phyloP scores from a whole-genome alignment of 2,888 invertebrate genomes.

The Chrysina gloriosa region DNA sequence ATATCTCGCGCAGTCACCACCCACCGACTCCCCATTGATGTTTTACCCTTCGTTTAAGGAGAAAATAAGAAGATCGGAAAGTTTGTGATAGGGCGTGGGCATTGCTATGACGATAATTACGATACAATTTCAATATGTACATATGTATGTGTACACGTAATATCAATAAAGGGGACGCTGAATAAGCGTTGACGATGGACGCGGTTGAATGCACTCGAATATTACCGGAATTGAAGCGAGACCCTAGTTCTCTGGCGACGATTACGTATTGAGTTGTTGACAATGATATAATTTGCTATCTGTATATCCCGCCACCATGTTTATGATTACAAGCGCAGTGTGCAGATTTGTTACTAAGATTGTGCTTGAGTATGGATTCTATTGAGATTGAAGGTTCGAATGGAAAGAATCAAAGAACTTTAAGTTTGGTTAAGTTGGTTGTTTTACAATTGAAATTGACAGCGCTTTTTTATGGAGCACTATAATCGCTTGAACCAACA shows the following conservation, averaged over 20 bases:
- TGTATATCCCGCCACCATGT: neutral
- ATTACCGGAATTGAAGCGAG: conserved; percentile 41
- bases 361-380: too few relatives aligned
- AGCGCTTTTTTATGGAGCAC: too few relatives aligned
- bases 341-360: too few relatives aligned
- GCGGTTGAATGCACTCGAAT: conserved; percentile 10
- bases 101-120: neutral
- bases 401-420: too few relatives aligned
- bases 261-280: conserved; percentile 40
- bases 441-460: too few relatives aligned
- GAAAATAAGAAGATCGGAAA: neutral
- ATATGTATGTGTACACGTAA: too few relatives aligned
- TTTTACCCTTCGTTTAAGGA: neutral
- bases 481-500: too few relatives aligned
- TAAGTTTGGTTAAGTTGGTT: too few relatives aligned
- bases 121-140: neutral
- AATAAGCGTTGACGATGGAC: neutral
- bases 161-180: neutral
- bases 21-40: neutral
- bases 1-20: neutral
- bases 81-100: neutral
- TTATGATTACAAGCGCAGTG: too few relatives aligned
- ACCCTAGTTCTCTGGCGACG: conserved; percentile 33
- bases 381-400: too few relatives aligned
- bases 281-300: conserved; percentile 1